Evolutionary conservation across 2,797 vertebrate genomes (phyloP), one percentile per base, ranked within the genome.

Genomic region (Lepilemur septentrionalis): DNA sequence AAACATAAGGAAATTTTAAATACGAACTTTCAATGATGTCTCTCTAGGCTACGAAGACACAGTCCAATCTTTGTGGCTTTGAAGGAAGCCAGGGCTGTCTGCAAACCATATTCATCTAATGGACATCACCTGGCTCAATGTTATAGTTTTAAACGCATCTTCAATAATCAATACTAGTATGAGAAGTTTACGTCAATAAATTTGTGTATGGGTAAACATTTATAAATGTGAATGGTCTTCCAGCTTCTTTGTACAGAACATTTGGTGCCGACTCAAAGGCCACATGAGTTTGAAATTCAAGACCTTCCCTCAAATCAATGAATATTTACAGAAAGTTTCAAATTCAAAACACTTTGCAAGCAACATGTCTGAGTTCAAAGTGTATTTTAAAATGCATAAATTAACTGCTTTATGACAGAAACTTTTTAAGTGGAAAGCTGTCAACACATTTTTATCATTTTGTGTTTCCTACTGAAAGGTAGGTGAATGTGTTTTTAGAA

Each of bases 341-440:
- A 87, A 69, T 73, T 73, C n/a, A 88, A 97, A 96, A 85, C 57
- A 81, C 95, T 65, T 63, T 73, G 78, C 67, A 95, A 89, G 25
- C 30, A 82, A 67, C 30, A 73, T 17, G 6, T n/a, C n/a, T 65
- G 6, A 13, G 9, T 76, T 92, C 38, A 46, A 84, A 80, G 70
- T 76, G 14, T 63, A 94, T 88, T 94, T 96, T 91, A 70, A 89
- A 86, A 93, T 87, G 69, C 17, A 92, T 18, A 32, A 57, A 25
- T 80, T 52, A 72, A 80, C 13, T 69, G 82, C 38, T 82, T 89
- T 87, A 43, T 59, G 57, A 65, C 28, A 55, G 73, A 93, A 86
- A 48, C 43, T 28, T 67, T 91, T 84, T 23, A 90, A 85, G 57
- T 43, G 25, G 72, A 57, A 83, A 50, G n/a, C 43, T 61, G 55